phyloP scores from a whole-genome alignment of 2,888 invertebrate genomes.

The Macrophya alboannulata region DNA sequence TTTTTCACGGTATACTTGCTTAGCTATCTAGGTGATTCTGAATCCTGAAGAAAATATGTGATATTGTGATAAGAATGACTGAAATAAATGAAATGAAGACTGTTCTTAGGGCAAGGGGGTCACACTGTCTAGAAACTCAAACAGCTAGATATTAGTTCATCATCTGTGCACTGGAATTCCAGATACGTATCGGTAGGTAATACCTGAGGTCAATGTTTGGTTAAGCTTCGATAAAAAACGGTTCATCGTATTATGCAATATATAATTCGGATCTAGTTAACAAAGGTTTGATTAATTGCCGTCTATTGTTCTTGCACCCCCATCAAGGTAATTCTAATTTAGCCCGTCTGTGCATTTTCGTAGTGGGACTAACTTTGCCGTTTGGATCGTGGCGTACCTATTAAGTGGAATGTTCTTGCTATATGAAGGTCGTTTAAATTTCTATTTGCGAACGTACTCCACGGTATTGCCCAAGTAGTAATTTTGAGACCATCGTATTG shows the following conservation, averaged over 20 bases:
- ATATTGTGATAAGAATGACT: not conserved
- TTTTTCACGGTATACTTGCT: not conserved
- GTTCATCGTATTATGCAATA: conserved; percentile 40
- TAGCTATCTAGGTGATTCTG: not conserved
- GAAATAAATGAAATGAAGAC: no score
- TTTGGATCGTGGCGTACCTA: conserved; percentile 50
- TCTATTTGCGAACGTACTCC: conserved; percentile 28
- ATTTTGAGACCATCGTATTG: not conserved
- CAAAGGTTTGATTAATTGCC: conserved; percentile 50
- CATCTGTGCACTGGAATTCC: not conserved
- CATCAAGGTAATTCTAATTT: conserved; percentile 44
- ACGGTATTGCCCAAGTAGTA: conserved; percentile 20
- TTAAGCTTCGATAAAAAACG: conserved; percentile 2
- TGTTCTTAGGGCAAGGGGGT: not conserved
- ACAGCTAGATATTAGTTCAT: not conserved
- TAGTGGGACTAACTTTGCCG: conserved; percentile 46
- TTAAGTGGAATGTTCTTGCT: conserved; percentile 49
- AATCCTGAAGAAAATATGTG: not conserved
- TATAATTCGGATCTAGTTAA: conserved; percentile 34
- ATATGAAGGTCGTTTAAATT: conserved; percentile 31
- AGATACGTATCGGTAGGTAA: conserved; percentile 6
- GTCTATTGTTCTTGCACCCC: conserved; percentile 52
- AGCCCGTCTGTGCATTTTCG: conserved; percentile 46
- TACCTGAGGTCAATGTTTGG: not conserved
- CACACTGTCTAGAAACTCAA: not conserved